Evolutionary conservation across 2,797 vertebrate genomes (phyloP), one percentile per base, ranked within the genome.

Genomic region (Phalloptychus januarius): DNA sequence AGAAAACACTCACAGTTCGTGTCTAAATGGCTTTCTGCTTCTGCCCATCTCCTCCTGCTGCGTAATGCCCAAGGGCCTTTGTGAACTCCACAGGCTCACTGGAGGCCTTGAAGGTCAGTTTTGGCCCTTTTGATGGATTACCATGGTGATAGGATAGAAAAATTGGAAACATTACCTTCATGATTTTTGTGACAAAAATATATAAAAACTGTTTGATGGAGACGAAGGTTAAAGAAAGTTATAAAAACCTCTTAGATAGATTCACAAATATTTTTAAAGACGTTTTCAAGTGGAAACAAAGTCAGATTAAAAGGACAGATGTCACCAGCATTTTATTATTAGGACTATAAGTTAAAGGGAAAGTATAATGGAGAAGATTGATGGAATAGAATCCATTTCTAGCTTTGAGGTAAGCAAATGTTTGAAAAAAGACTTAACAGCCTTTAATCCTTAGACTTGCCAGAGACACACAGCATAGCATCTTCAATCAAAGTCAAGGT

Each of bases 401-500:
- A n/a, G 10, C 16, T 70, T 70, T 16, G 12, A 42, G 25, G 38
- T n/a, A 42, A 13, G n/a, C 10, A 42, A 42, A 69, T 42, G 23
- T 7, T 38, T n/a, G 63, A 70, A 79, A 81, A 25, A 31, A 44
- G 28, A 63, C 75, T 78, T 42, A 50, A 12, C 36, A 77, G 38
- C 10, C 56, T 83, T 50, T 71, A 82, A 83, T 79, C 71, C 82
- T 71, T 23, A 76, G 38, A 74, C 75, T 72, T 86, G 70, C 77
- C 2, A 72, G 52, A 83, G 82, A 88, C 85, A 82, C 85, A 83
- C 77, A 72, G 80, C 72, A 80, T 82, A 75, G 80, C 71, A 85
- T 79, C 78, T 86, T 86, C 83, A 90, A 87, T 91, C 83, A 87
- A 77, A 89, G 85, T 3, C 31, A 23, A 82, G 83, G 90, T 86